These are phyloP conservation scores for Euthynnus affinis DNA, from an alignment of 2,797 vertebrate species.

Conservation along the genomic window DNA sequence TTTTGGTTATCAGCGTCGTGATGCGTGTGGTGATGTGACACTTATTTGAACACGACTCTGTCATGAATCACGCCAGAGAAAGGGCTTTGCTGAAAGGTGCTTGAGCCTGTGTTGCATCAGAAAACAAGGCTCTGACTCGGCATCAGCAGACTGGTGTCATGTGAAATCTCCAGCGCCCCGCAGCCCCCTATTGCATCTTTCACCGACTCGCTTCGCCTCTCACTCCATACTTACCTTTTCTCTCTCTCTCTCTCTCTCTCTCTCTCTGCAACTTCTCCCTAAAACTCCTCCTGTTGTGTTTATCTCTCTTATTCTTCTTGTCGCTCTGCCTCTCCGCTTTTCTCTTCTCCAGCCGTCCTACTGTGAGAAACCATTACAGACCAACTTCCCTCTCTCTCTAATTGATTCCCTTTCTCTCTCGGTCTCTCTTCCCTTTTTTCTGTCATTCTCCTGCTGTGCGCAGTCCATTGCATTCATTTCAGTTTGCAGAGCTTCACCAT, in stretches of 20 bases:
- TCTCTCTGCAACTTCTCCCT: conserved; percentile 64
- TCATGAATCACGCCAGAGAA: conserved; percentile 29
- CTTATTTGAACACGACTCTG: conserved; percentile 44
- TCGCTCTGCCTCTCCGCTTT: conserved; percentile 54
- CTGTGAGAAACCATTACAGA: conserved; percentile 85
- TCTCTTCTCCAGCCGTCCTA: conserved; percentile 64
- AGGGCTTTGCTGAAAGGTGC: conserved; percentile 53
- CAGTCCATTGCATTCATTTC: conserved; percentile 81
- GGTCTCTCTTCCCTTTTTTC: conserved; percentile 53
- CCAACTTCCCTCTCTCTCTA: conserved; percentile 82
- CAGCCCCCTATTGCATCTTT: conserved; percentile 67
- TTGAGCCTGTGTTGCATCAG: conserved; percentile 73
- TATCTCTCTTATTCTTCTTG: conserved; percentile 67
- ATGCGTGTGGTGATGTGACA: conserved; percentile 18
- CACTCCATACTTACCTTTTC: conserved; percentile 51
- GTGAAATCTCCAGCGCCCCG: conserved; percentile 66
- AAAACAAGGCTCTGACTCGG: conserved; percentile 60
- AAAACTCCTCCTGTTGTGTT: conserved; percentile 82
- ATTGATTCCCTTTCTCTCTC: conserved; percentile 80
- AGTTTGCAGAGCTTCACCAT: conserved; percentile 75
- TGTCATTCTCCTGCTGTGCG: conserved; percentile 79
- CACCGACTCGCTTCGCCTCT: conserved; percentile 46
- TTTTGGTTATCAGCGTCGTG: background rate
- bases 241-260: conserved; percentile 23
- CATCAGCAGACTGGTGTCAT: conserved; percentile 63